phyloP scores from a whole-genome alignment of 2,113 vertebrate species.

The Apaloderma vittatum region DNA sequence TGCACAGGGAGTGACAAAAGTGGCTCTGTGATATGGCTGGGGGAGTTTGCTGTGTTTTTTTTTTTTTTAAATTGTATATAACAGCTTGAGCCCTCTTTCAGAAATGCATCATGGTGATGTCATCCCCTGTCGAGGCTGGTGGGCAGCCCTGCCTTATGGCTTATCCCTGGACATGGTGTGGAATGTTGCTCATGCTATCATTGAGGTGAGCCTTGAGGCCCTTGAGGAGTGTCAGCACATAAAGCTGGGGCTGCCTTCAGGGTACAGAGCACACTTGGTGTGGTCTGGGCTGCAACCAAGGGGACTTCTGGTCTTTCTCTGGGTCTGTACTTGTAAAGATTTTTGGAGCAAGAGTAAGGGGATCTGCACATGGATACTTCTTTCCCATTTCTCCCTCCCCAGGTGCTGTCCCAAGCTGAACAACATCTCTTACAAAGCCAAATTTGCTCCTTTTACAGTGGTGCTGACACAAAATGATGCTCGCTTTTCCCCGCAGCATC shows the following conservation, averaged over 20 bases:
- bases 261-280: background rate
- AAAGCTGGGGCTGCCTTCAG: background rate
- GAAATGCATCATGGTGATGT: background rate
- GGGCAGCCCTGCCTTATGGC: background rate
- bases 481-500: background rate
- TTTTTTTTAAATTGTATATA: no score
- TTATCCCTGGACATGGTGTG: background rate
- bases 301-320: background rate
- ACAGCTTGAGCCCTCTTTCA: background rate
- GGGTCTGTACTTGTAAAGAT: background rate
- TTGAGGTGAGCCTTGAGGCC: background rate
- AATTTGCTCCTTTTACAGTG: accelerated
- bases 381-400: background rate
- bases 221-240: background rate
- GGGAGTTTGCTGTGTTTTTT: background rate
- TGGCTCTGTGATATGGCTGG: accelerated
- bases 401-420: background rate
- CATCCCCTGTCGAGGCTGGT: background rate
- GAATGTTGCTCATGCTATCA: accelerated
- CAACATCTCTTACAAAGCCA: background rate
- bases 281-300: background rate
- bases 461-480: background rate
- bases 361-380: background rate
- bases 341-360: background rate
- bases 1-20: background rate